Evolutionary conservation across 2,113 vertebrate species (phyloP).

Genomic region (Dipodomys stephensi): DNA sequence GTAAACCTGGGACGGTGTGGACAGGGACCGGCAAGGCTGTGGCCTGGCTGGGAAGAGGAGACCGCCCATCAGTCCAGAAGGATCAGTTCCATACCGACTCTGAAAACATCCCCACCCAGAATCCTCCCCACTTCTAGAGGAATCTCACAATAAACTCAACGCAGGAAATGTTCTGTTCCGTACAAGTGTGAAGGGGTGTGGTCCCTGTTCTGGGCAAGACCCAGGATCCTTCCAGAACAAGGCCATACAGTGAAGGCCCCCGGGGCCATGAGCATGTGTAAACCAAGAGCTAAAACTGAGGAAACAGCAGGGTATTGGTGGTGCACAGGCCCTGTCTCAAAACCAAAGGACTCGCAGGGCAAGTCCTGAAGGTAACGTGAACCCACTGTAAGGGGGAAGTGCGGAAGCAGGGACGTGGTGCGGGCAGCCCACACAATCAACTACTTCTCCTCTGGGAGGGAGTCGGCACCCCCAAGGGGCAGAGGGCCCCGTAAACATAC

Average conservation of each 20-base stretch:
- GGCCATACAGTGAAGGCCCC: background rate
- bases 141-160: background rate
- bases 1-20: background rate
- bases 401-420: background rate
- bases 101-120: background rate
- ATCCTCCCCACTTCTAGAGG: background rate
- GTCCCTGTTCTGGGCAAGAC: background rate
- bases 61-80: background rate
- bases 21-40: no score
- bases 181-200: background rate
- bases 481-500: background rate
- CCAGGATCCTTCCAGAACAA: background rate
- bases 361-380: no score
- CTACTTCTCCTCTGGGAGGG: background rate
- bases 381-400: no score
- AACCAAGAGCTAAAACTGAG: background rate
- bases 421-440: no score
- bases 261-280: background rate
- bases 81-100: no score
- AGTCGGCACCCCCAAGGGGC: background rate
- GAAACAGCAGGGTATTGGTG: no score
- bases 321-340: no score
- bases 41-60: background rate
- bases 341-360: no score
- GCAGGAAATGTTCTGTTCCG: background rate